Base-by-base conservation (phyloP, 2,113 vertebrate species). In the Lanius collurio region DNA sequence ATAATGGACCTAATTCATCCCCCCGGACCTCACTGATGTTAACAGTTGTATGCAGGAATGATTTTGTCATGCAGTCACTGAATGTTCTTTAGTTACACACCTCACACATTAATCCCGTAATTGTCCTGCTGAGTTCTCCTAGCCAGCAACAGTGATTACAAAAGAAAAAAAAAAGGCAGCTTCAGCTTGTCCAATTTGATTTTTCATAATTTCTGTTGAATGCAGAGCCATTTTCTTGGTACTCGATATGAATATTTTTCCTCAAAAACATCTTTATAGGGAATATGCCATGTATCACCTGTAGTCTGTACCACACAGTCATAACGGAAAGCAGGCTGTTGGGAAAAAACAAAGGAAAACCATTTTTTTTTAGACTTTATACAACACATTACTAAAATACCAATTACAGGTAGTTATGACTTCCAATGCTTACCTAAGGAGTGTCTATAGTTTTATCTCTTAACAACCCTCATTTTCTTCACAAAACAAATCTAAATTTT, bases 221-320 rank as follows among this genome's bases (percentile, higher is more conserved):
- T 96, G 94, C 99, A 99, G 50, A 99, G 98, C 99, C 99, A 99
- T 67, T 97, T 98, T 71, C 97, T 98, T 28, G 99, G 99, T 11
- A 99, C 97, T 98, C 97, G 97, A 71, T 98, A 98, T 7, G 98
- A 98, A 35, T 97, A 97, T 96, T 99, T 98, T 95, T 98, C 97
- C 35, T 98, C 97, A 37, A 95, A 95, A 27, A 94, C 71, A 73
- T 98, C 98, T 84, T 99, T 99, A n/a, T 99, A 99, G 15, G 99
- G 99, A 86, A 99, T 97, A 87, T 99, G 99, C 99, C 99, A 99
- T 0, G 98, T 98, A 62, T 96, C 96, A 46, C 96, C 98, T 33
- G 98, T 97, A 27, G 98, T 99, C 97, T 99, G 99, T 37, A 99
- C 75, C 64, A 99, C 98, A 28, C 99, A 99, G 96, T 99, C 98